phyloP scores from a whole-genome alignment of 2,888 invertebrate species.

The Linnaemya tessellans region DNA sequence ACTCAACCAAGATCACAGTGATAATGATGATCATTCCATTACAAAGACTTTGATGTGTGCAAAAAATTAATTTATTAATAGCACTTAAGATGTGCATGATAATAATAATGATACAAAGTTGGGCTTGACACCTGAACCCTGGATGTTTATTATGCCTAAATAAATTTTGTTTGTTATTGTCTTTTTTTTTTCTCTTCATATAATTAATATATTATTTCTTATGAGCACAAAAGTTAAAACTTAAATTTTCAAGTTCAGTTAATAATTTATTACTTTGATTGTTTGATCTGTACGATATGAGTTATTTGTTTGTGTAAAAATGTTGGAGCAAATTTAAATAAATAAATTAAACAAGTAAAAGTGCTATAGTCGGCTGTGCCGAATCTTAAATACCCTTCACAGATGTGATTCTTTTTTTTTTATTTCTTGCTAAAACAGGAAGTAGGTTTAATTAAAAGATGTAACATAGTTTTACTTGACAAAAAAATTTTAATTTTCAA shows the following conservation, averaged over 20 bases:
- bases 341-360: no score
- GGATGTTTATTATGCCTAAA: background rate
- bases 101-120: background rate
- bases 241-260: constrained; percentile 53
- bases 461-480: no score
- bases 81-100: background rate
- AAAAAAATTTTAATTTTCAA: no score
- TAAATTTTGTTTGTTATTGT: background rate
- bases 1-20: constrained; percentile 38
- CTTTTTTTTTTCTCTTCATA: background rate
- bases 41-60: background rate
- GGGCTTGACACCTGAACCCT: constrained; percentile 45
- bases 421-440: no score
- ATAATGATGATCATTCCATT: constrained; percentile 8
- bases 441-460: no score
- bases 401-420: no score
- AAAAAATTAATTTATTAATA: background rate
- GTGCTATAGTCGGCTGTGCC: no score
- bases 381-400: no score
- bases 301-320: background rate
- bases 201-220: background rate
- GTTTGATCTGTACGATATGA: constrained; percentile 23
- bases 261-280: constrained; percentile 4
- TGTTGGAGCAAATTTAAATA: background rate
- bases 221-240: constrained; percentile 7